Base-by-base conservation (phyloP, 1,140 invertebrate species). In the Yoshiicerus persimilis region DNA sequence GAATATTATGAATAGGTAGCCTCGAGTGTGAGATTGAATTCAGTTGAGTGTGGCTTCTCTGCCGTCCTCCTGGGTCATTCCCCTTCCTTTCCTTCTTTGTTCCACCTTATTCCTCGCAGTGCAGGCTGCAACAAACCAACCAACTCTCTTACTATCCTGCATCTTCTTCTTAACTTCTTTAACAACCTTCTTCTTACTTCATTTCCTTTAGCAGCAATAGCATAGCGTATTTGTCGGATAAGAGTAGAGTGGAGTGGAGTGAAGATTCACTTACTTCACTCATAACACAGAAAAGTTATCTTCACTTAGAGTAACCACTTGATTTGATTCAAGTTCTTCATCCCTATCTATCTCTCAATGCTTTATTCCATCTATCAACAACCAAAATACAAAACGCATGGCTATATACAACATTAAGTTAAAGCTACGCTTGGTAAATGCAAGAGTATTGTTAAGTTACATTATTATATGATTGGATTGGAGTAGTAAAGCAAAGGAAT, bases 81-180 rank as follows among this genome's bases (percentile, higher is more conserved):
- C 86, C 86, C 86, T 87, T 64, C 83, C 83, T 84, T 84, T 84
- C 83, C 47, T 84, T 84, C 83, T 84, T 84, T 84, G 38, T 84
- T 84, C 39, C 27, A 84, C 83, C 25, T n/a, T 20, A 11, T 39
- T 39, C 20, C 9, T 64, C 25, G 62, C 62, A 64, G n/a, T 64
- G 62, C 62, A 64, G 62, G 62, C n/a, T 39, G 25, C 10, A 25
- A 23, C 62, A n/a, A 0, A 27, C 5, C 62, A 5, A n/a, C n/a
- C n/a, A n/a, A n/a, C n/a, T n/a, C n/a, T n/a, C n/a, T n/a, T n/a
- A n/a, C n/a, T n/a, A n/a, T n/a, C n/a, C n/a, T n/a, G n/a, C n/a
- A n/a, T n/a, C n/a, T n/a, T n/a, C n/a, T n/a, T n/a, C n/a, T n/a
- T n/a, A n/a, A n/a, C n/a, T n/a, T n/a, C n/a, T n/a, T n/a, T n/a